These are phyloP conservation scores for Epizoanthus rinbou DNA, from an alignment of 92 coral and sea anemone genomes.

Conservation along the genomic window DNA sequence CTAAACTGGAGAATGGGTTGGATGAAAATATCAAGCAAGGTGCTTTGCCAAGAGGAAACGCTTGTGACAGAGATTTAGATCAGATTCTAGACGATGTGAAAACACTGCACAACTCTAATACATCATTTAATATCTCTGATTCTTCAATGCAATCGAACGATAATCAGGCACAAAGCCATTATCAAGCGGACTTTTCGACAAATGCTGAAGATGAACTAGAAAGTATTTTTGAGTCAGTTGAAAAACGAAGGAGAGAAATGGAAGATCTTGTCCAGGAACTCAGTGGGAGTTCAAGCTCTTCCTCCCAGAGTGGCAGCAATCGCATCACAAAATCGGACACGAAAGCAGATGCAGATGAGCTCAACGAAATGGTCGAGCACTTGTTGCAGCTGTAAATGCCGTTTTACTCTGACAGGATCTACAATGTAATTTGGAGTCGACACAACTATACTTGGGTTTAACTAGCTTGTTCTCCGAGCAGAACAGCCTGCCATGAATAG, in stretches of 20 bases:
- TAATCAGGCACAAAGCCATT: not conserved
- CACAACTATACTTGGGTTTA: no score
- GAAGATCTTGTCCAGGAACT: not conserved
- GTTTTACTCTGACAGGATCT: not conserved
- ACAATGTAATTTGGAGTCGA: no score
- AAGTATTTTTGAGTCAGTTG: slow-evolving; percentile 22
- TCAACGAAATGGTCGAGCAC: not conserved
- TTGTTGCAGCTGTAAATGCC: slow-evolving; percentile 1
- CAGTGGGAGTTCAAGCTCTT: not conserved
- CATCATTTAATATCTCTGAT: not conserved
- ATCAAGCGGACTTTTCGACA: not conserved
- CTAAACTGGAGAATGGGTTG: not conserved
- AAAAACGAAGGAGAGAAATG: slow-evolving; percentile 20
- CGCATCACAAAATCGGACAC: not conserved
- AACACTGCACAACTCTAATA: not conserved
- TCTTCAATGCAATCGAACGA: not conserved
- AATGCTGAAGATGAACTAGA: slow-evolving; percentile 20
- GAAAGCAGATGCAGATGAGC: slow-evolving; percentile 3
- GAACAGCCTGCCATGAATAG: no score
- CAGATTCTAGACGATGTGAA: slow-evolving; percentile 17
- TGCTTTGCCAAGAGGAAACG: not conserved
- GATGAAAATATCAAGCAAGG: not conserved
- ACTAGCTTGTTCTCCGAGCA: no score
- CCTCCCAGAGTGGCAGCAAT: not conserved
- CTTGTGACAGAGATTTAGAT: slow-evolving; percentile 10